Evolutionary conservation across 1,140 invertebrate genomes (phyloP).

Genomic region (Euglossa dilemma): DNA sequence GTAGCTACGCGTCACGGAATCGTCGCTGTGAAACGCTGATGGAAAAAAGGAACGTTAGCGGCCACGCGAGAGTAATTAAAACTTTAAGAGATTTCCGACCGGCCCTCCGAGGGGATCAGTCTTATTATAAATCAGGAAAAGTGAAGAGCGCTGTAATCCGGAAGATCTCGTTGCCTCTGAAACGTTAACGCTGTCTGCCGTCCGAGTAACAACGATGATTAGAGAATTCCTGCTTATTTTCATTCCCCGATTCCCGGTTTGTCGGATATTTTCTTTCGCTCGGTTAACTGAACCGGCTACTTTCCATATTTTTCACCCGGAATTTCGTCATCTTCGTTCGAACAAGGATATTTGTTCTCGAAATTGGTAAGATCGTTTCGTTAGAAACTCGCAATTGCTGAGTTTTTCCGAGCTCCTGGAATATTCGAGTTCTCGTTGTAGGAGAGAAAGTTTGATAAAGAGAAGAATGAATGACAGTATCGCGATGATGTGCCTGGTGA

Average conservation of each 20-base stretch:
- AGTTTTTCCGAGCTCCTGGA: no score
- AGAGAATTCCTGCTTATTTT: neutral
- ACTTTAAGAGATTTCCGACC: slow-evolving; percentile 44
- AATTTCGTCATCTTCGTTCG: no score
- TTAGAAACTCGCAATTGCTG: no score
- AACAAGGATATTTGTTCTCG: no score
- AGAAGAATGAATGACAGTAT: no score
- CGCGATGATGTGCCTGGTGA: no score
- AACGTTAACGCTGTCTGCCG: slow-evolving; percentile 36
- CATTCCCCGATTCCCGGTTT: neutral
- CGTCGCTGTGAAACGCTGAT: slow-evolving; percentile 42
- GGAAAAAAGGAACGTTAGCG: slow-evolving; percentile 56
- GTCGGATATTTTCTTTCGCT: neutral
- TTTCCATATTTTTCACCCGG: no score
- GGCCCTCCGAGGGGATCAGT: slow-evolving; percentile 29
- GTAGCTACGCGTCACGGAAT: slow-evolving; percentile 49
- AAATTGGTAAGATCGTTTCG: no score
- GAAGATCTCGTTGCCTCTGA: slow-evolving; percentile 35
- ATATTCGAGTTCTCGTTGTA: no score
- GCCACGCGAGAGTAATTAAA: slow-evolving; percentile 61
- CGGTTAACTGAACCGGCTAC: no score
- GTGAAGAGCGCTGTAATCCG: slow-evolving; percentile 46
- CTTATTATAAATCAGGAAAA: slow-evolving; percentile 46
- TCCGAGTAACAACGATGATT: neutral
- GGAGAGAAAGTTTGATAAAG: no score